These are phyloP conservation scores for Petrocephalus microphthalmus DNA, from an alignment of 2,113 vertebrate species.

Conservation along the genomic window DNA sequence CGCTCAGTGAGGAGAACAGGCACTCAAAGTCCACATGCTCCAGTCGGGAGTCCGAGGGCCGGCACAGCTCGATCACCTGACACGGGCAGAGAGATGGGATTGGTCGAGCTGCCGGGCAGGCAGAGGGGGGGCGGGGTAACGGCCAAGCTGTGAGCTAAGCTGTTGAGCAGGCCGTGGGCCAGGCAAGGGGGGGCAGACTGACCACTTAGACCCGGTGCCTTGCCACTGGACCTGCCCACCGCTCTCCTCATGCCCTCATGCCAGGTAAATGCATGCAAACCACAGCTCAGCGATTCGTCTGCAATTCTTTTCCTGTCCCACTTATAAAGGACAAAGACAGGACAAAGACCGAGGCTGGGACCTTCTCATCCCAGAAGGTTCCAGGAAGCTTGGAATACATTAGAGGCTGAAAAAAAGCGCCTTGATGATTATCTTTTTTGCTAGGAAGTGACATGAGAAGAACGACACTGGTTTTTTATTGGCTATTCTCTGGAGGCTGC, in stretches of 20 bases:
- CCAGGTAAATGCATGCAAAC: background rate
- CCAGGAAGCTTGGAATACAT: background rate
- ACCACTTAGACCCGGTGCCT: background rate
- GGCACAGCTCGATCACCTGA: conserved; percentile 84
- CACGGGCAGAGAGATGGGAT: background rate
- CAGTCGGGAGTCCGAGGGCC: conserved; percentile 82
- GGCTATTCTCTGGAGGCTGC: background rate
- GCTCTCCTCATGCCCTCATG: background rate
- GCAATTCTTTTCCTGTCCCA: too few species aligned
- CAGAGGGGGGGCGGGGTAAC: background rate
- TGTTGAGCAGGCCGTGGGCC: background rate
- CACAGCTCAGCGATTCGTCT: background rate
- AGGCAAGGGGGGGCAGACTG: background rate
- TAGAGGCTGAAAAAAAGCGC: background rate
- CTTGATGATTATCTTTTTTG: background rate
- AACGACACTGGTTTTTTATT: background rate
- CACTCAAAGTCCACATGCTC: conserved; percentile 89
- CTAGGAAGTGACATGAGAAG: background rate
- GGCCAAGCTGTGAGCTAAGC: background rate
- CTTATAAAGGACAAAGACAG: too few species aligned
- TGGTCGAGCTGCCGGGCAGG: conserved; percentile 20
- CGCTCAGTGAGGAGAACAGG: conserved; percentile 78
- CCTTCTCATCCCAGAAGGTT: background rate
- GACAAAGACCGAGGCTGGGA: background rate
- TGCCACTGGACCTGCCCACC: background rate